Evolutionary conservation across 2,888 invertebrate species (phyloP).

Genomic region (Leptopilina myrica): DNA sequence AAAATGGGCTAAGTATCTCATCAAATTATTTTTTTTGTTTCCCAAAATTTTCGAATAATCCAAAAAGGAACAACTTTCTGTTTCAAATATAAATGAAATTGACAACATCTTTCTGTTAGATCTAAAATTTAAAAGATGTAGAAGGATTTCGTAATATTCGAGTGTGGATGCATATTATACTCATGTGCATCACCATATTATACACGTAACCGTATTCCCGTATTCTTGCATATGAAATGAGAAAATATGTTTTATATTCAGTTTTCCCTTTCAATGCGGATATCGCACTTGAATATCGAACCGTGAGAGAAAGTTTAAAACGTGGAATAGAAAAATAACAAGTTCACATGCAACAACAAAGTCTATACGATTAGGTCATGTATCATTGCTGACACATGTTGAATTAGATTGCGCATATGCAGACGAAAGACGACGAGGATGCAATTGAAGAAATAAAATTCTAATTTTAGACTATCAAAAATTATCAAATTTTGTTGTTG

Average conservation of each 20-base stretch:
- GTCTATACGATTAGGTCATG: constrained; percentile 11
- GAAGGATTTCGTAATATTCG: constrained; percentile 6
- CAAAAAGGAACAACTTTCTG: too few species aligned
- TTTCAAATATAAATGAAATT: too few species aligned
- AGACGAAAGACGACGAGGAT: not conserved
- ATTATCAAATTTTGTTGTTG: not conserved
- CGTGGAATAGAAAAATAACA: constrained; percentile 18
- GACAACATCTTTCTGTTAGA: too few species aligned
- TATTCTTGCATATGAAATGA: not conserved
- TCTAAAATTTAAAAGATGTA: not conserved
- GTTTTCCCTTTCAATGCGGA: constrained; percentile 25
- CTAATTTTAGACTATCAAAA: not conserved
- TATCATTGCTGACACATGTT: constrained; percentile 32
- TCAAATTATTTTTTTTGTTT: too few species aligned
- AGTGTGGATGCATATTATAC: not conserved
- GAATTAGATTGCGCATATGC: constrained; percentile 27
- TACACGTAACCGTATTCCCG: not conserved
- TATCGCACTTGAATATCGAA: constrained; percentile 26
- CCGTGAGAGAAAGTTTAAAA: constrained; percentile 36
- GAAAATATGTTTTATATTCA: not conserved
- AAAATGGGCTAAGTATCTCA: too few species aligned
- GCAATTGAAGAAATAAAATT: constrained; percentile 7
- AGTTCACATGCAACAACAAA: constrained; percentile 3
- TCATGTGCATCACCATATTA: not conserved
- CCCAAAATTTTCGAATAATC: too few species aligned